Conservation (phyloP, 2,113 vertebrate species). For the Bubo scandiacus region DNA sequence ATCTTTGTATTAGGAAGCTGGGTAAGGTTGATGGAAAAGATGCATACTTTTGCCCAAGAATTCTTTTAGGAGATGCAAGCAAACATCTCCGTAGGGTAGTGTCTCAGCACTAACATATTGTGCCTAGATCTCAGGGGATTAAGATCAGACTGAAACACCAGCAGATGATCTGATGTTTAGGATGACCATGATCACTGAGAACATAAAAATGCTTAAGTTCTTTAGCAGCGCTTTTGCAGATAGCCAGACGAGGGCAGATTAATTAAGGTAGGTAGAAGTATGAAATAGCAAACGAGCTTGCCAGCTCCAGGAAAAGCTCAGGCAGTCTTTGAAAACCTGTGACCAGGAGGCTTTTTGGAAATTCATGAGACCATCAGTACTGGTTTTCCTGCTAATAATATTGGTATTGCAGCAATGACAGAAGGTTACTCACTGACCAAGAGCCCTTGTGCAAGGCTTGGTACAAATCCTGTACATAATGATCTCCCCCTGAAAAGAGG, state of each 20-base stretch:
- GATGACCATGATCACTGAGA: neutral
- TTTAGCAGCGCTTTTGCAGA: neutral
- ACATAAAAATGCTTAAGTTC: neutral
- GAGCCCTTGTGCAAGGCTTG: neutral
- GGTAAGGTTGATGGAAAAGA: neutral
- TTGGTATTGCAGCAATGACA: neutral
- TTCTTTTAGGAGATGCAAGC: neutral
- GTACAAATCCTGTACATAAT: neutral
- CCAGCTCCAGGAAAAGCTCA: neutral
- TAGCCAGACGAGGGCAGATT: neutral
- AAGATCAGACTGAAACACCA: neutral
- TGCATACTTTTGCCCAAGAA: neutral
- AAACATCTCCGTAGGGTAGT: neutral
- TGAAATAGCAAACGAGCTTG: neutral
- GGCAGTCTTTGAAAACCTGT: neutral
- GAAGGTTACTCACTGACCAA: neutral
- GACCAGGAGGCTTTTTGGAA: neutral
- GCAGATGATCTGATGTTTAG: neutral
- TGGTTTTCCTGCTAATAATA: neutral
- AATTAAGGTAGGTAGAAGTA: neutral
- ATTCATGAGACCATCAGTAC: neutral
- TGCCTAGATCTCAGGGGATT: neutral
- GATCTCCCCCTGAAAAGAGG: neutral
- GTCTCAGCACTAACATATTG: neutral
- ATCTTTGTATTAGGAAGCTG: neutral